These are phyloP conservation scores for Vireo griseus DNA, from an alignment of 2,797 vertebrate species.

Conservation along the genomic window DNA sequence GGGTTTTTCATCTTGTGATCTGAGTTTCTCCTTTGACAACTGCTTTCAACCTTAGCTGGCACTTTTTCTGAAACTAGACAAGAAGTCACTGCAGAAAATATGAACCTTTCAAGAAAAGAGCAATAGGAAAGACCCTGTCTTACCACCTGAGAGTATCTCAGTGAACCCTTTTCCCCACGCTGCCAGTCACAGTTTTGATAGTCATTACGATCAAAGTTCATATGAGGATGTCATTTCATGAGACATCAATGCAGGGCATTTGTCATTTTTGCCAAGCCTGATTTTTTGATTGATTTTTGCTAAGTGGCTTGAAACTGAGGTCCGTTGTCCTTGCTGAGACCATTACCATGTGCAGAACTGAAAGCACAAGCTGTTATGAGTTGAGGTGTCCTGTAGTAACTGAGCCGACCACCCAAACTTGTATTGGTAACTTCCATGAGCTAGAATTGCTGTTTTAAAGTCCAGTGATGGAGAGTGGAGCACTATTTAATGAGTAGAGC, in stretches of 20 bases:
- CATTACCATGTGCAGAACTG: not conserved
- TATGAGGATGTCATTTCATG: not conserved
- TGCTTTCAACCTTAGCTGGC: not conserved
- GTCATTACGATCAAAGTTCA: not conserved
- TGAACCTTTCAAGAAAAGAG: not conserved
- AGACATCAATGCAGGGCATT: not conserved
- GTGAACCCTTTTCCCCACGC: not conserved
- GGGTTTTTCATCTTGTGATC: not conserved
- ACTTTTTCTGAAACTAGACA: not conserved
- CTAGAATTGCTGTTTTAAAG: not conserved
- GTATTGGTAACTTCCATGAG: not conserved
- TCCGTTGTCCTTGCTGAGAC: not conserved
- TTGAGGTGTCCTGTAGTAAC: not conserved
- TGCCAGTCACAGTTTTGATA: not conserved
- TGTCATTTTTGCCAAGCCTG: not conserved
- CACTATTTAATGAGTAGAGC: not conserved
- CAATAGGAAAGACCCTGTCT: not conserved
- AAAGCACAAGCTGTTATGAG: not conserved
- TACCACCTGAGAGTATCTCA: not conserved
- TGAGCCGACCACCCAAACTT: not conserved
- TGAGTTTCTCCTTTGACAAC: not conserved
- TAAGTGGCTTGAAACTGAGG: not conserved
- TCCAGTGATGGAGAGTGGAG: not conserved
- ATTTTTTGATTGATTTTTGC: not conserved
- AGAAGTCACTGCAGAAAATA: not conserved